Conservation (phyloP, 2,113 vertebrate genomes). For the Athene cunicularia region DNA sequence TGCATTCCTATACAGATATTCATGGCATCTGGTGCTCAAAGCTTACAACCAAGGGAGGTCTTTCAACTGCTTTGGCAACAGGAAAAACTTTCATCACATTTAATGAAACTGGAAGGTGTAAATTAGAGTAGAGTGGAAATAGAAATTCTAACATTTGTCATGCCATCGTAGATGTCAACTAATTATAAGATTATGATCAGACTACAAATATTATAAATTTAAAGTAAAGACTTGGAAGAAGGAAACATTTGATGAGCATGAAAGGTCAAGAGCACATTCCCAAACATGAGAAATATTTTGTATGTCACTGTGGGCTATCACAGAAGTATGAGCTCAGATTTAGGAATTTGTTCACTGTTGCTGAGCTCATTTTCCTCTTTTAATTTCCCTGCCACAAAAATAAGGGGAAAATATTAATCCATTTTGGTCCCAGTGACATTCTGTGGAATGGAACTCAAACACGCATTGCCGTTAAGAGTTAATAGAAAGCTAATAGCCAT, state of each 20-base stretch:
- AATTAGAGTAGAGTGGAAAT: neutral
- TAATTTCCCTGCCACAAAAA: neutral
- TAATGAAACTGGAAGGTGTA: neutral
- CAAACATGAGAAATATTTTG: neutral
- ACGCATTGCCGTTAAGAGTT: accelerated
- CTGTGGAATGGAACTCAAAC: neutral
- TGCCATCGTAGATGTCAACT: neutral
- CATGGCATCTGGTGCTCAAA: neutral
- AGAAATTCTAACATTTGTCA: neutral
- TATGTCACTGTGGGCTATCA: neutral
- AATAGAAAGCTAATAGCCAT: neutral
- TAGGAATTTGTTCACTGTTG: neutral
- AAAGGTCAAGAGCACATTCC: neutral
- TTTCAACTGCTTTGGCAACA: neutral
- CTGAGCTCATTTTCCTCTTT: neutral
- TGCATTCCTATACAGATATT: neutral
- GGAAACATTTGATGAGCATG: neutral
- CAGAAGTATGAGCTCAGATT: neutral
- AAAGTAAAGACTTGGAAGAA: neutral
- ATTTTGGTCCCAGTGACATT: neutral
- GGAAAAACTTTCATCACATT: neutral
- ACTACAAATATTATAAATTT: neutral
- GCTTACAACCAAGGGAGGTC: neutral
- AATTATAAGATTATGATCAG: neutral
- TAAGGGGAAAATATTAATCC: accelerated